Evolutionary conservation across 1,140 invertebrate genomes (phyloP).

Genomic region (Aplysia californica): DNA sequence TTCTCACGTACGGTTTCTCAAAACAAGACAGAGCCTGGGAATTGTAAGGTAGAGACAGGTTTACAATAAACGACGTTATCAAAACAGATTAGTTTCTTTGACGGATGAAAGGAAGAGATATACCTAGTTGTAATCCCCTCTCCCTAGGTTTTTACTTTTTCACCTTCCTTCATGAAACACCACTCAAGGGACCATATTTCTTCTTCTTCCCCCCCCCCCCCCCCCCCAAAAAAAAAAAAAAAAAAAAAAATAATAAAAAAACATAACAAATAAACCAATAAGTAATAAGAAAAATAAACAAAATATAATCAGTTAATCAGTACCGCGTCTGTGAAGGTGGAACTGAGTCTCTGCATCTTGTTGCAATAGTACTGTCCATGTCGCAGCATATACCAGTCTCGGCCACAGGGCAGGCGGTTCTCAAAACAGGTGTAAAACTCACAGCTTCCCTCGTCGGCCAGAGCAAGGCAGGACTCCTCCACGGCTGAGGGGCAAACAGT

Average conservation of each 20-base stretch:
- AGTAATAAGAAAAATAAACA: too few relatives aligned
- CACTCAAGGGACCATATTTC: neutral
- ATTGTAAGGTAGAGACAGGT: too few relatives aligned
- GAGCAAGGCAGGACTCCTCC: slow-evolving; percentile 24
- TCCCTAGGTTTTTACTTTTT: too few relatives aligned
- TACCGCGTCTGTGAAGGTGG: neutral
- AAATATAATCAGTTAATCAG: neutral
- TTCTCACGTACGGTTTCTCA: too few relatives aligned
- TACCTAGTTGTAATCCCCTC: too few relatives aligned
- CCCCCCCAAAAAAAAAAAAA: too few relatives aligned
- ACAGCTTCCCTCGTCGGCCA: slow-evolving; percentile 27
- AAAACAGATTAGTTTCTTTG: too few relatives aligned
- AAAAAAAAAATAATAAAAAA: too few relatives aligned
- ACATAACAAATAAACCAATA: too few relatives aligned
- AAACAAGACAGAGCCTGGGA: too few relatives aligned
- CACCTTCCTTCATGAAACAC: neutral
- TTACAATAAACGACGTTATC: too few relatives aligned
- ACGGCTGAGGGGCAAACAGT: slow-evolving; percentile 22
- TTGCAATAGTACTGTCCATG: slow-evolving; percentile 37
- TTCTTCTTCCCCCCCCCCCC: neutral
- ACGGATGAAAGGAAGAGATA: too few relatives aligned
- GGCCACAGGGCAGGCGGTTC: slow-evolving; percentile 33
- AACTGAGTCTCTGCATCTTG: slow-evolving; percentile 12
- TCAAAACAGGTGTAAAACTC: slow-evolving; percentile 42
- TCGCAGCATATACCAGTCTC: slow-evolving; percentile 34